These are phyloP conservation scores for Galagoides demidoff DNA, from an alignment of 2,797 vertebrate species.

Conservation along the genomic window DNA sequence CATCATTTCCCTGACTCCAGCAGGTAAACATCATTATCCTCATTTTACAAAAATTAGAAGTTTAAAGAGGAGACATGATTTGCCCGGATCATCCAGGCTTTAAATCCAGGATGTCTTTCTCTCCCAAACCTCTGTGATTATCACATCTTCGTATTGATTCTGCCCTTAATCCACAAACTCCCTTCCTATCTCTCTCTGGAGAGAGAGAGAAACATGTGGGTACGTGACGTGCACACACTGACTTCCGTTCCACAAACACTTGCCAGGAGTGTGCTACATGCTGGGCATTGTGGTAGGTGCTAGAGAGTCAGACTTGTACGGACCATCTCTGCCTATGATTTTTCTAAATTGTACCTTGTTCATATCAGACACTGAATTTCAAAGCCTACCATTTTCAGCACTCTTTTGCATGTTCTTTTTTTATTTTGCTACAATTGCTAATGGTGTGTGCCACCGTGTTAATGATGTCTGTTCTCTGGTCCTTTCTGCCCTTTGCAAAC, in stretches of 20 bases:
- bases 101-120: not conserved
- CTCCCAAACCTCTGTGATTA: not conserved
- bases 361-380: not conserved
- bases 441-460: not conserved
- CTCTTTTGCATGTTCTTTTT: not conserved
- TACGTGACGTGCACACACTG: not conserved
- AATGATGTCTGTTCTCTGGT: not conserved
- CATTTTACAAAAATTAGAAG: not conserved
- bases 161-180: not conserved
- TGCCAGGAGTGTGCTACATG: not conserved
- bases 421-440: not conserved
- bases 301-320: not conserved
- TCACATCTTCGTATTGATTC: not conserved
- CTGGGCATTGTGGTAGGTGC: not conserved
- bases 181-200: not conserved
- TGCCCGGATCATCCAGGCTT: not conserved
- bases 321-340: not conserved
- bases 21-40: not conserved
- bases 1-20: not conserved
- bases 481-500: constrained; percentile 42
- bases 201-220: not conserved
- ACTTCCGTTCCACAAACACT: not conserved
- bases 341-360: not conserved
- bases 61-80: not conserved
- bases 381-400: not conserved